A percentile compares a stretch with the other conserved stretches of the same genome.
These are phyloP conservation scores for Temnothorax longispinosus DNA, from an alignment of 1,140 invertebrate genomes.

Conservation along the genomic window DNA sequence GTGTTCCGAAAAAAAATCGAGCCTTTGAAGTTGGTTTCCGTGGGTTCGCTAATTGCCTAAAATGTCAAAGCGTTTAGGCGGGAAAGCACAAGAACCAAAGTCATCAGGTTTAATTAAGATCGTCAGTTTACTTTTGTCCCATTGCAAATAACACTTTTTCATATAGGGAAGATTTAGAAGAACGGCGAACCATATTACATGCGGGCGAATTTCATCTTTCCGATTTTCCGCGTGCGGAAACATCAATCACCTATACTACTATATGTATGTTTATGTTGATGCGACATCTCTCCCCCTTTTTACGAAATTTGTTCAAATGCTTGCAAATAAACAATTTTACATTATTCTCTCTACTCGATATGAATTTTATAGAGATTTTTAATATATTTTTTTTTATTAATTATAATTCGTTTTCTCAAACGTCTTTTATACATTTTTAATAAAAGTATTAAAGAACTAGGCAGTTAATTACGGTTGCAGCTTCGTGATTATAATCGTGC, in stretches of 20 bases:
- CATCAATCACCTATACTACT: background rate
- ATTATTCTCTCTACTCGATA: too few relatives aligned
- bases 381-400: background rate
- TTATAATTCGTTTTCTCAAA: background rate
- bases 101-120: slow-evolving; percentile 51
- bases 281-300: too few relatives aligned
- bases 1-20: background rate
- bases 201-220: background rate
- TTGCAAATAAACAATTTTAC: background rate
- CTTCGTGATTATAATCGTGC: background rate
- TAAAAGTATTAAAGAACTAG: background rate
- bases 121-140: slow-evolving; percentile 34
- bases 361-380: background rate
- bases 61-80: slow-evolving; percentile 59
- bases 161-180: background rate
- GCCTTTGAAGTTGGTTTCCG: slow-evolving; percentile 52
- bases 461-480: background rate
- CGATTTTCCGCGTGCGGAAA: background rate
- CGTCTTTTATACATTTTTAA: background rate
- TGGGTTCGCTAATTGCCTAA: slow-evolving; percentile 57
- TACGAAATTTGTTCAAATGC: background rate
- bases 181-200: background rate
- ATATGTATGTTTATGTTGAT: too few relatives aligned
- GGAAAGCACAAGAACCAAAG: slow-evolving; percentile 13
- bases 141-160: slow-evolving; percentile 35